Evolutionary conservation across 2,113 vertebrate genomes (phyloP), one percentile per base, ranked within the genome.

Genomic region (Platycercus adscitus): DNA sequence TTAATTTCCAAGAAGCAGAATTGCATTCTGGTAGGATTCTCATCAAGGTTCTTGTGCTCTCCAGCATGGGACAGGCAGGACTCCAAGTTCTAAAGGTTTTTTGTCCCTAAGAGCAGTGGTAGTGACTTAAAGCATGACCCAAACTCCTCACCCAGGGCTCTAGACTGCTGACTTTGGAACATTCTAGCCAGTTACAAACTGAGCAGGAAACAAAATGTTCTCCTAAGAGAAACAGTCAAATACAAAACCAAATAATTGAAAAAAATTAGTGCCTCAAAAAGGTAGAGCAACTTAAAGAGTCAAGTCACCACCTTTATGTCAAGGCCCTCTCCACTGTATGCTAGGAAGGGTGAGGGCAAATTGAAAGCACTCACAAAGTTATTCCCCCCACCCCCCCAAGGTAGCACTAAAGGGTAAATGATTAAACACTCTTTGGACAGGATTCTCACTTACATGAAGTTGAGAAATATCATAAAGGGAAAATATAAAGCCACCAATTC

Each of bases 11-110:
- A 95, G 93, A 95, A 93, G 95, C 78, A 96, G 91, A 96, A 95
- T 88, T 95, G 93, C 56, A 95, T 94, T 92, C 91, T 94, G 93
- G 88, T 95, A 87, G 80, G 65, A 93, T 64, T 97, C 88, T 90
- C 93, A 97, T 86, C 93, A 94, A 93, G 88, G 86, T 80, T 96
- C 92, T 96, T 96, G 95, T 92, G 92, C 96, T 95, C 91, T 97
- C 93, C 95, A 95, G 86, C 88, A 96, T 92, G 61, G 86, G 83
- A 81, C 72, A 94, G 95, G 95, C 91, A 97, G 93, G 85, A 93
- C 92, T 97, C 94, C 95, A 97, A 97, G 87, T 97, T 96, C 92
- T 97, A 97, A 96, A 97, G 96, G 86, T 81, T 96, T 94, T 95
- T 93, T 96, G 79, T 93, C 92, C 92, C 78, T 96, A 95, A 96